Evolutionary conservation across 2,113 vertebrate genomes (phyloP), one percentile per base, ranked within the genome.

Genomic region (Neotoma lepida): DNA sequence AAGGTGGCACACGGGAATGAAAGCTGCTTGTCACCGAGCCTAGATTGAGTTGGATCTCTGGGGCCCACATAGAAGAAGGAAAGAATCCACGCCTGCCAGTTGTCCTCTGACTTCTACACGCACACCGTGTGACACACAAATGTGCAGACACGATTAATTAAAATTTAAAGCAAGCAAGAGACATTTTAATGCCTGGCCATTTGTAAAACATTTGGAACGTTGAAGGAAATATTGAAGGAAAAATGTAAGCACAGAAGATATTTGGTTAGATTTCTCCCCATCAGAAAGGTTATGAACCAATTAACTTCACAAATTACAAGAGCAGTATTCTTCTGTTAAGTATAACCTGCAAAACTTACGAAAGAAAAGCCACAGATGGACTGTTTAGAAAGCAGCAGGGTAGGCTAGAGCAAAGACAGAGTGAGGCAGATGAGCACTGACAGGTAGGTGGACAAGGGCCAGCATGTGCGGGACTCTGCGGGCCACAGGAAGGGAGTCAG

Each of bases 101-200:
- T 49, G 30, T 46, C 61, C 61, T 30, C 15, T 46, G 41, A 84
- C 81, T 64, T 85, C 15, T 9, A 85, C 28, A 85, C 2, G 18
- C 28, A 85, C 13, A 26, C 22, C 3, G 1, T 28, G n/a, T 41
- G 54, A 82, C 78, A 39, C 15, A 64, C 58, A 64, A 64, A 33
- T 41, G 63, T 46, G 39, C 39, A 85, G 9, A 44, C 41, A 33
- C 39, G n/a, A n/a, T n/a, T n/a, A n/a, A n/a, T n/a, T n/a, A n/a
- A n/a, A n/a, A n/a, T n/a, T n/a, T n/a, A n/a, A n/a, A n/a, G 26
- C 88, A 71, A 76, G 35, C n/a, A 84, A 93, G 94, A 93, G 73
- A 51, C 30, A 89, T 84, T 93, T 30, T 92, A 78, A 70, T 54
- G 39, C 90, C 20, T 91, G 18, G 54, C n/a, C 73, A 74, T 78